A percentile compares a stretch with the other conserved stretches of the same genome.
Conservation (phyloP, 2,113 vertebrate species). For the Hyaena hyaena region DNA sequence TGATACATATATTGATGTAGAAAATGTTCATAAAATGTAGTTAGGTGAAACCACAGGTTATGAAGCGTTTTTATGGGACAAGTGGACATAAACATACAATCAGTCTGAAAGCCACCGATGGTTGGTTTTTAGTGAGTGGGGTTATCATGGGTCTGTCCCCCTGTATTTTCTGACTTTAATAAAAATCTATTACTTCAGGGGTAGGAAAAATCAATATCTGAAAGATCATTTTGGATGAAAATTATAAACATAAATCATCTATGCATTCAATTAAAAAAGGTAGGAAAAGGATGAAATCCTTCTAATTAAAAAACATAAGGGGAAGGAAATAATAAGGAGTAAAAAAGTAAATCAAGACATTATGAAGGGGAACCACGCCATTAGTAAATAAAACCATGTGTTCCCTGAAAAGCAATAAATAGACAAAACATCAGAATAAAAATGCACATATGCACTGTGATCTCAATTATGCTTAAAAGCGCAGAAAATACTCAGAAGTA, state of each 20-base stretch:
- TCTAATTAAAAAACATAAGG: constrained; percentile 36
- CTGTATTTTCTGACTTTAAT: neutral
- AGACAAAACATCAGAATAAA: neutral
- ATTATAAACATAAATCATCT: constrained; percentile 14
- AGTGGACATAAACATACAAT: neutral
- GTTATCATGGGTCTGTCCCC: neutral
- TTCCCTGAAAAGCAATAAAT: constrained; percentile 20
- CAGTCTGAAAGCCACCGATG: neutral
- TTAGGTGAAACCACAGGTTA: neutral
- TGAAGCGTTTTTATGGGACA: too few relatives aligned
- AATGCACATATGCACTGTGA: accelerated
- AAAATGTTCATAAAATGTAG: neutral
- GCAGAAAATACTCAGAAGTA: neutral
- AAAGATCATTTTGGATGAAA: constrained; percentile 35
- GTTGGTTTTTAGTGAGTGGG: neutral
- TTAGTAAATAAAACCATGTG: constrained; percentile 38
- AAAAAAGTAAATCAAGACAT: constrained; percentile 40
- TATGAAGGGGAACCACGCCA: neutral
- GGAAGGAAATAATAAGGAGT: constrained; percentile 34
- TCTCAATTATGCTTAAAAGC: neutral
- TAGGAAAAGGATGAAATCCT: neutral
- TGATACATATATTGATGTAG: accelerated
- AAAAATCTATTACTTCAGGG: neutral
- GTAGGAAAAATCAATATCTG: neutral
- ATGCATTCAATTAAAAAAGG: neutral